Percentiles rank a stretch among this genome's conserved stretches.
These are phyloP conservation scores for Eudasyphora cyanicolor DNA, from an alignment of 2,888 invertebrate genomes.

Conservation along the genomic window DNA sequence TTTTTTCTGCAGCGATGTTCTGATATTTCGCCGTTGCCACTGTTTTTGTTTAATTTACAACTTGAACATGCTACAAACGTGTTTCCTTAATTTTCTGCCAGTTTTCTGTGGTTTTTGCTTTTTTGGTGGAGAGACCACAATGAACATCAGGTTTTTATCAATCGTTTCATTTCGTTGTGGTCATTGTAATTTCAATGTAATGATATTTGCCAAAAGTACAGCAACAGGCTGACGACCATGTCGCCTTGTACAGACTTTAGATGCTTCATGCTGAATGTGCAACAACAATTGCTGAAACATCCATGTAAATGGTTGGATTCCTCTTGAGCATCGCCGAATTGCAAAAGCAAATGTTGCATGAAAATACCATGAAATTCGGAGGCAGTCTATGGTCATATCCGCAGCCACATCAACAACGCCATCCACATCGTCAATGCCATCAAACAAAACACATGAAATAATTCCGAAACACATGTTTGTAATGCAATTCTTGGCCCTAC, in stretches of 20 bases:
- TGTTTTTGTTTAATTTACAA: slow-evolving; percentile 37
- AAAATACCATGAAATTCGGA: slow-evolving; percentile 47
- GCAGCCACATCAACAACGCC: neutral
- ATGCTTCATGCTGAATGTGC: slow-evolving; percentile 5
- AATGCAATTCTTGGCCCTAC: neutral
- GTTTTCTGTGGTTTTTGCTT: slow-evolving; percentile 10
- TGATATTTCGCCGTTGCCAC: slow-evolving; percentile 39
- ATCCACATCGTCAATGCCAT: neutral
- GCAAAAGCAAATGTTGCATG: slow-evolving; percentile 50
- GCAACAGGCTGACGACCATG: slow-evolving; percentile 14
- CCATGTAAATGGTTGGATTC: neutral
- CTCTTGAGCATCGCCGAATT: slow-evolving; percentile 4
- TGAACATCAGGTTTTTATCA: slow-evolving; percentile 37
- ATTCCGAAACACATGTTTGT: neutral
- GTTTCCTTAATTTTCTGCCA: slow-evolving; percentile 32
- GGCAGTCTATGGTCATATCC: neutral
- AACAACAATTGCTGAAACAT: neutral
- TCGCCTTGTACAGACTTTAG: too few species aligned
- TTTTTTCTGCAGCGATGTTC: slow-evolving; percentile 10
- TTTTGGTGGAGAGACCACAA: neutral
- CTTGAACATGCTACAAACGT: slow-evolving; percentile 35
- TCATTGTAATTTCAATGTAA: slow-evolving; percentile 30
- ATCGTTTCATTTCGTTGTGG: slow-evolving; percentile 14
- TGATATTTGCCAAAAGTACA: slow-evolving; percentile 20
- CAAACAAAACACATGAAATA: neutral